Evolutionary conservation across 2,888 invertebrate genomes (phyloP).

Genomic region (Timandra comae): DNA sequence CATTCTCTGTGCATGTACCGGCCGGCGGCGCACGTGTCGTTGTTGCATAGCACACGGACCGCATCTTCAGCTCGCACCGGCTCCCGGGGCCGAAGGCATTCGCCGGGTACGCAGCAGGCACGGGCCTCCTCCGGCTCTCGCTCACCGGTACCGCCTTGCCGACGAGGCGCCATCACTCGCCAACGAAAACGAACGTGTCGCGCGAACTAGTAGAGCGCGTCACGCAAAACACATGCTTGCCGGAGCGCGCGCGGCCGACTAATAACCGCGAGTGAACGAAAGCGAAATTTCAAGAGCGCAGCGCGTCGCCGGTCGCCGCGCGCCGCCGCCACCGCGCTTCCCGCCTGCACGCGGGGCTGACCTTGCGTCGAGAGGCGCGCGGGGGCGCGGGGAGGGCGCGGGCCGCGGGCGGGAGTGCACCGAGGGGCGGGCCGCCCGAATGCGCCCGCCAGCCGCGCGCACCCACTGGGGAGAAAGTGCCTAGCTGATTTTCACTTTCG

Average conservation of each 20-base stretch:
- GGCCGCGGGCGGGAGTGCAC: slow-evolving; percentile 39
- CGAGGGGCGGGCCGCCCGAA: slow-evolving; percentile 55
- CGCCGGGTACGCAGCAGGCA: slow-evolving; percentile 90
- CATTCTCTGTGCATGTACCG: slow-evolving; percentile 97
- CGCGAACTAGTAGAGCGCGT: slow-evolving; percentile 58
- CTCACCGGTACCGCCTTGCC: slow-evolving; percentile 70
- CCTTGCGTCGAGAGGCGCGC: slow-evolving; percentile 48
- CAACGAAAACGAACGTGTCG: slow-evolving; percentile 65
- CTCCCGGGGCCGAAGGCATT: slow-evolving; percentile 86
- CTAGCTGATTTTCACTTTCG: slow-evolving; percentile 72
- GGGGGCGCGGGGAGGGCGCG: slow-evolving; percentile 36
- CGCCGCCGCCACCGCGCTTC: slow-evolving; percentile 46
- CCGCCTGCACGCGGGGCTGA: slow-evolving; percentile 60
- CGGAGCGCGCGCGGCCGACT: slow-evolving; percentile 78
- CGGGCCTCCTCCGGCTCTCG: slow-evolving; percentile 70
- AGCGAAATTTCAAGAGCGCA: slow-evolving; percentile 83
- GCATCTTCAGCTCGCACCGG: slow-evolving; percentile 81
- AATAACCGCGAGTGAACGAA: slow-evolving; percentile 79
- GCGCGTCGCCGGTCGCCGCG: slow-evolving; percentile 71
- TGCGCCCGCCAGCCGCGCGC: slow-evolving; percentile 24
- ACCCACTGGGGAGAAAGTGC: slow-evolving; percentile 63
- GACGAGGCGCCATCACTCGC: slow-evolving; percentile 70
- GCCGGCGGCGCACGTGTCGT: slow-evolving; percentile 91
- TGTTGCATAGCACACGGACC: slow-evolving; percentile 94
- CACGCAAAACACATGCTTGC: slow-evolving; percentile 77